Base-by-base conservation (phyloP, 2,888 invertebrate species). In the Archips xylosteana region DNA sequence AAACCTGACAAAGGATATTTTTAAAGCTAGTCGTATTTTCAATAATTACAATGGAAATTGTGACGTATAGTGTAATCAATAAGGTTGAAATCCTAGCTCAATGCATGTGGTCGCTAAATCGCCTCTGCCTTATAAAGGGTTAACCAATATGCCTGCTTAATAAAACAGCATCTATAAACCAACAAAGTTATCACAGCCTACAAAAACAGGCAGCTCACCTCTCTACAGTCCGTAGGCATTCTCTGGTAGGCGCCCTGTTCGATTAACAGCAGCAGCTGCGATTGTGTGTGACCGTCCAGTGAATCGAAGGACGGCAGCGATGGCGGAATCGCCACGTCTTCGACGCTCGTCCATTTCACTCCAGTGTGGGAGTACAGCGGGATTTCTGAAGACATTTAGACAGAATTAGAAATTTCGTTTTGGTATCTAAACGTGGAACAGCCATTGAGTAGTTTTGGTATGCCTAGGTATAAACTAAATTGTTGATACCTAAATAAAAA, bases 281-380 rank as follows among this genome's bases (percentile, higher is more conserved):
- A 95, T 84, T 97, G 97, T 0, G 97, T 97, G 85, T 98, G 97
- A n/a, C 95, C 95, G 88, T 98, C 98, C 79, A 98, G 87, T 15
- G 97, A 97, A 76, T 96, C 96, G 83, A 98, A 98, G 39, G 87
- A 82, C 0, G 93, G 92, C 71, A 94, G 75, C 3, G 89, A 92
- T 78, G 87, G 87, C 0, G 81, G 74, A 32, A 81, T 83, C 32
- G 83, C 81, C 3, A 85, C 84, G 5, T 87, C 89, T 2, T 88
- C 89, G 1, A 79, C 83, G 9, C 80, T 82, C 4, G 88, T 81
- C 93, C 94, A 95, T 77, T 88, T 89, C 0, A 95, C 92, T 3
- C 94, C 95, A 0, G 86, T 90, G 78, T 89, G 89, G 0, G 88
- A 87, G 81, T 94, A 94, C 0, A 88, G 74, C 0, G 96, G 96